Conservation (phyloP, 1,140 invertebrate genomes). For the Augochlora pura region DNA sequence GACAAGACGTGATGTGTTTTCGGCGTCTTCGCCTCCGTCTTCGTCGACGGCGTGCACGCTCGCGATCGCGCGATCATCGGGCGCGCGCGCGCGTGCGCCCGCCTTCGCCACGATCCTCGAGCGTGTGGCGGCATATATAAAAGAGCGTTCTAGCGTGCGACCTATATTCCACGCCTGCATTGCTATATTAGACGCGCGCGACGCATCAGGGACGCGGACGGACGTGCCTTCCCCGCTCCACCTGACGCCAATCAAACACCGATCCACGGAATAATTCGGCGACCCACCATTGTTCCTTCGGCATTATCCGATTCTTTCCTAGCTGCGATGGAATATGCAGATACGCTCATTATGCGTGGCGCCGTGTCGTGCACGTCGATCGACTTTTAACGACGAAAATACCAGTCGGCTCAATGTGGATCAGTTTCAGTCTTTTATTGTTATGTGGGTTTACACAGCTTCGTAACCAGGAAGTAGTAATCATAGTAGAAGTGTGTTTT, state of each 20-base stretch:
- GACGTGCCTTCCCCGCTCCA: slow-evolving; percentile 22
- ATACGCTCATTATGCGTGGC: no score
- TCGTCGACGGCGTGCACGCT: not conserved
- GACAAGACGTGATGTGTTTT: not conserved
- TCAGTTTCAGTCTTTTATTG: no score
- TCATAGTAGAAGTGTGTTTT: no score
- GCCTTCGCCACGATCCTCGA: slow-evolving; percentile 42
- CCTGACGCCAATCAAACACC: slow-evolving; percentile 43
- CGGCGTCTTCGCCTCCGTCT: slow-evolving; percentile 3
- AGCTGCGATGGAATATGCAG: not conserved
- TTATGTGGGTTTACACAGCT: no score
- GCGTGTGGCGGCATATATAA: slow-evolving; percentile 56
- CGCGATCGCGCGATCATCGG: not conserved
- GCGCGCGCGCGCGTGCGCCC: slow-evolving; percentile 31
- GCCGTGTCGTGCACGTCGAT: no score
- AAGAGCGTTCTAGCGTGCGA: slow-evolving; percentile 65
- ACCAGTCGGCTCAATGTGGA: no score
- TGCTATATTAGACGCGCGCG: slow-evolving; percentile 67
- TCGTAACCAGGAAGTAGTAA: no score
- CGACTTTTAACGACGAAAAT: no score
- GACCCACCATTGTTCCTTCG: not conserved
- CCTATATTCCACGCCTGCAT: slow-evolving; percentile 70
- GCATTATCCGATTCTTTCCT: not conserved
- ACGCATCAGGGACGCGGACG: slow-evolving; percentile 63
- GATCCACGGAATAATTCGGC: slow-evolving; percentile 36